phyloP scores from a whole-genome alignment of 2,113 vertebrate species.

The Lepisosteus osseus region DNA sequence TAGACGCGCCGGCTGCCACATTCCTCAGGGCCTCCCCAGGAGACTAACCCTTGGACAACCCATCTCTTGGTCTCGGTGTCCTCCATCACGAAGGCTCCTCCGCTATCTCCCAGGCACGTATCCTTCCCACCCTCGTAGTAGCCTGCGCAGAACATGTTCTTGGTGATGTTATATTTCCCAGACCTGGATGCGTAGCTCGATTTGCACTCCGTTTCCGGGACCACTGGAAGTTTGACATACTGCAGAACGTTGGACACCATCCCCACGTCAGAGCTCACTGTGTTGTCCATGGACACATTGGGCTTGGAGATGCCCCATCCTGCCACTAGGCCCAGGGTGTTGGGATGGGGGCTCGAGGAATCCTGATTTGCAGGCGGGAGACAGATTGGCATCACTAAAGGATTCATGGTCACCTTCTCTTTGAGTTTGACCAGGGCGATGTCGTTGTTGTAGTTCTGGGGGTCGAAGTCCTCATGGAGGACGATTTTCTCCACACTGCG shows the following conservation, averaged over 20 bases:
- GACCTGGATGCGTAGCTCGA: constrained; percentile 86
- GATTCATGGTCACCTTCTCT: constrained; percentile 64
- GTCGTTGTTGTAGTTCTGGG: constrained; percentile 89
- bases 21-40: constrained; percentile 91
- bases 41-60: constrained; percentile 89
- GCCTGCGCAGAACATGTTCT: constrained; percentile 96
- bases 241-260: constrained; percentile 81
- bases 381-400: constrained; percentile 76
- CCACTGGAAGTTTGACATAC: constrained; percentile 90
- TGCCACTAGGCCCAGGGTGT: constrained; percentile 83
- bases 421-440: constrained; percentile 85
- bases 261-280: constrained; percentile 63
- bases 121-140: constrained; percentile 87
- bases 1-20: constrained; percentile 92
- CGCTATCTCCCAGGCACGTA: constrained; percentile 93
- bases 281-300: constrained; percentile 66
- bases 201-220: constrained; percentile 80
- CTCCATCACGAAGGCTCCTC: constrained; percentile 84
- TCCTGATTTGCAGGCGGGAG: constrained; percentile 59
- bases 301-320: constrained; percentile 91
- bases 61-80: constrained; percentile 68
- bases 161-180: constrained; percentile 84
- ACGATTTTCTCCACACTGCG: constrained; percentile 73
- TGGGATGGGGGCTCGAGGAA: constrained; percentile 61
- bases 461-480: constrained; percentile 85